Conservation (phyloP, 2,888 invertebrate species). For the Boloria euphrosyne region DNA sequence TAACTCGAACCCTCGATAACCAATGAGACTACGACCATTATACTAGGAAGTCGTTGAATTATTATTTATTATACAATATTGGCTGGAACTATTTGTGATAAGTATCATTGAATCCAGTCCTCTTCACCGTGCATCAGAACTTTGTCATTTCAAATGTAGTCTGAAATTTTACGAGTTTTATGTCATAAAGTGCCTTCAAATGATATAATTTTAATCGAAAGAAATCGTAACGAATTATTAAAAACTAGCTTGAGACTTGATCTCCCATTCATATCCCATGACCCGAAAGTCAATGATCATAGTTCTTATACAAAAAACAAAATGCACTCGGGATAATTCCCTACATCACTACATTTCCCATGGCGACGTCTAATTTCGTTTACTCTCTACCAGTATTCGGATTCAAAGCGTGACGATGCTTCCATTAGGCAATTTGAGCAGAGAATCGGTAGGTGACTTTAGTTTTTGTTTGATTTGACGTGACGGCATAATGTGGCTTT, state of each 20-base stretch:
- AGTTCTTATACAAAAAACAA: not conserved
- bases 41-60: no score
- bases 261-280: not conserved
- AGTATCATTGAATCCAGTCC: no score
- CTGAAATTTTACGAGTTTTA: no score
- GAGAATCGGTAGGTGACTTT: conserved; percentile 42
- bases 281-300: conserved; percentile 1
- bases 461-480: conserved; percentile 54
- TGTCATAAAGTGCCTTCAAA: no score
- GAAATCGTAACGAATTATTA: no score
- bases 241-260: not conserved
- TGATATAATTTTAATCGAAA: no score
- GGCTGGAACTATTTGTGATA: no score
- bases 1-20: no score
- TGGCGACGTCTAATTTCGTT: conserved; percentile 16
- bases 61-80: no score
- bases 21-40: no score
- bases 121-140: no score
- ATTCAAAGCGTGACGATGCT: conserved; percentile 44
- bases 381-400: conserved; percentile 20
- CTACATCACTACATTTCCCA: conserved; percentile 8
- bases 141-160: no score
- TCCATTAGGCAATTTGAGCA: conserved; percentile 42
- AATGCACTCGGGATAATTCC: not conserved
- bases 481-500: conserved; percentile 52